Percentiles rank a stretch among this genome's conserved stretches.
These are phyloP conservation scores for Thymelicus lineola DNA, from an alignment of 2,888 invertebrate species.

Conservation along the genomic window DNA sequence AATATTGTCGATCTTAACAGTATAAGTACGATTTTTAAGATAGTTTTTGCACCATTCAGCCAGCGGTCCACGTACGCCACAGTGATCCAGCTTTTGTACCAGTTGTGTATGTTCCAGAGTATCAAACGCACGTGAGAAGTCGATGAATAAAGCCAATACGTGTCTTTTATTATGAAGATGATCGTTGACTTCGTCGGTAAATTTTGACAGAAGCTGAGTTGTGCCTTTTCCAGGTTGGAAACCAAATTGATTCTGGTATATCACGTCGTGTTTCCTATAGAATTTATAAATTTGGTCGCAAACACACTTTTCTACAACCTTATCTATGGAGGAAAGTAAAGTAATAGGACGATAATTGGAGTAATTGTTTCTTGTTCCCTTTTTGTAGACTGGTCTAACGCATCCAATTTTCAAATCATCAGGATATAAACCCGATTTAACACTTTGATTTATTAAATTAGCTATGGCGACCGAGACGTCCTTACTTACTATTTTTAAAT, in stretches of 20 bases:
- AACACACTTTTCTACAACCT: conserved; percentile 40
- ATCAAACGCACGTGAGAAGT: too few species aligned
- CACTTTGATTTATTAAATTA: conserved; percentile 42
- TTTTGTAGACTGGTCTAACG: conserved; percentile 42
- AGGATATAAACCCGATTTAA: conserved; percentile 41
- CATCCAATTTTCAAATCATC: conserved; percentile 42
- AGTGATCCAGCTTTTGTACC: conserved; percentile 30
- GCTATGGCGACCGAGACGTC: conserved; percentile 36
- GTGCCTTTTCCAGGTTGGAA: conserved; percentile 33
- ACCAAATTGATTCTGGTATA: conserved; percentile 35
- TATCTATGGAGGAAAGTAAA: conserved; percentile 42
- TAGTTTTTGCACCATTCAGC: conserved; percentile 39
- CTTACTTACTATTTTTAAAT: conserved; percentile 34
- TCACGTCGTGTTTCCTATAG: conserved; percentile 26
- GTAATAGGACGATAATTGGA: conserved; percentile 44
- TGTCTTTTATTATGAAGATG: conserved; percentile 38
- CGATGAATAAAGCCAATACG: conserved; percentile 40
- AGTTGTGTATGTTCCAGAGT: conserved; percentile 40
- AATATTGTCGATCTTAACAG: conserved; percentile 35
- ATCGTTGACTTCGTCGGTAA: conserved; percentile 41
- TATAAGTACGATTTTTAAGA: conserved; percentile 28
- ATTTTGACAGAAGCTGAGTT: conserved; percentile 35
- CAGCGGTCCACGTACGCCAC: conserved; percentile 40
- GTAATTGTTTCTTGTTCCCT: conserved; percentile 33
- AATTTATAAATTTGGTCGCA: conserved; percentile 37